Base-by-base conservation (phyloP, 2,888 invertebrate genomes). In the Mesorhabditis belari region DNA sequence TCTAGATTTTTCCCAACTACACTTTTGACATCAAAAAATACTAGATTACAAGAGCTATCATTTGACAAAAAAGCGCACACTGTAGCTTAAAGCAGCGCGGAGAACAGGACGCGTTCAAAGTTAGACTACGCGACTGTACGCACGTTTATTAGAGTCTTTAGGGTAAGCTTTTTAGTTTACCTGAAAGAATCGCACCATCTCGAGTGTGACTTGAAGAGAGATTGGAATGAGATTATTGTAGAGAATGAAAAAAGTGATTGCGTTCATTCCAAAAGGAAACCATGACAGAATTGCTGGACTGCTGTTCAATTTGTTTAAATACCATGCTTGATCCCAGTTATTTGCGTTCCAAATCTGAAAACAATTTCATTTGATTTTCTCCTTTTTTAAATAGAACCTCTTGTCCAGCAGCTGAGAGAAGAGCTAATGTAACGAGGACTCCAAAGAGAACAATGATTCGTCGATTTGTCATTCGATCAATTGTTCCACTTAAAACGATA, bases 211-310 rank as follows among this genome's bases (percentile, higher is more conserved):
- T 88, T 96, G 98, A 75, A 99, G 85, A 72, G 95, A 95, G 83
- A 99, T 99, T 44, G 98, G 98, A 83, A 99, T 96, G 80, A 99
- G 87, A 85, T 99, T 99, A 86, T 80, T 80, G 87, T 93, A 99
- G 75, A 99, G 87, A 85, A 99, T 98, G 81, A 98, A 89, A 85
- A 98, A 99, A n/a, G 98, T 99, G 76, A 99, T 86, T 9, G 44
- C 44, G 2, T 35, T 35, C 44, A 35, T 35, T 9, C 12, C n/a
- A n/a, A 35, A 35, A 9, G 44, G 44, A n/a, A n/a, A n/a, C n/a
- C n/a, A n/a, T n/a, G n/a, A n/a, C n/a, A n/a, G n/a, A n/a, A n/a
- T n/a, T n/a, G n/a, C n/a, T n/a, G n/a, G n/a, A n/a, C n/a, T n/a
- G n/a, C n/a, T n/a, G n/a, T n/a, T n/a, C n/a, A n/a, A n/a, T n/a